Evolutionary conservation across 1,140 invertebrate genomes (phyloP), one percentile per base, ranked within the genome.

Genomic region (Sminthurides bifidus): DNA sequence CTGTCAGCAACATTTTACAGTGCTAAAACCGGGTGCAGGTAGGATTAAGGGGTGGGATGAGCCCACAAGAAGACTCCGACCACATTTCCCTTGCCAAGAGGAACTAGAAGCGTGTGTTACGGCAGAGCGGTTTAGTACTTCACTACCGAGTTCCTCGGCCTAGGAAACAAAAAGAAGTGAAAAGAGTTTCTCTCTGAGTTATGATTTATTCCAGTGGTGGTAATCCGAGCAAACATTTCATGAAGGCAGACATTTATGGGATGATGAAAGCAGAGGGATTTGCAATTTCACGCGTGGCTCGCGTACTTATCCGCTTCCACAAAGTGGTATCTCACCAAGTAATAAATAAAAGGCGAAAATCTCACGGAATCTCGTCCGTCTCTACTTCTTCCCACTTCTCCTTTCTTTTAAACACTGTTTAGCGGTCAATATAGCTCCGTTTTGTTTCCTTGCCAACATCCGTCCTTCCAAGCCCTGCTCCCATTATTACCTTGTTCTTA

Each of bases 161-260:
- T n/a, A n/a, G n/a, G n/a, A n/a, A n/a, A n/a, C n/a, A n/a, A n/a
- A n/a, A n/a, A n/a, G n/a, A n/a, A n/a, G n/a, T n/a, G 33, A 35
- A 35, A 8, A n/a, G 33, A 35, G 33, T 8, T 10, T 35, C 8
- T 35, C 15, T 8, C 15, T 41, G 26, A 17, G 46, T 3, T 46
- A 52, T 55, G 58, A 60, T 60, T 60, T 60, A 60, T 60, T 50
- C 44, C 19, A 27, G 43, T 41, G 50, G 50, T 46, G 44, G 48
- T 54, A 60, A 60, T 60, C 58, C 58, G 52, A 56, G 44, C 49
- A 56, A 60, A 60, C 54, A 56, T 60, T 56, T 56, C 53, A 56
- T 52, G 48, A 60, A 45, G 31, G 46, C 52, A 60, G 58, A 60
- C 58, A 55, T 60, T 59, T 59, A 59, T 59, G 52, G 52, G 52